These are phyloP conservation scores for Caenorhabditis japonica DNA, from an alignment of 2,888 invertebrate species.

Conservation along the genomic window DNA sequence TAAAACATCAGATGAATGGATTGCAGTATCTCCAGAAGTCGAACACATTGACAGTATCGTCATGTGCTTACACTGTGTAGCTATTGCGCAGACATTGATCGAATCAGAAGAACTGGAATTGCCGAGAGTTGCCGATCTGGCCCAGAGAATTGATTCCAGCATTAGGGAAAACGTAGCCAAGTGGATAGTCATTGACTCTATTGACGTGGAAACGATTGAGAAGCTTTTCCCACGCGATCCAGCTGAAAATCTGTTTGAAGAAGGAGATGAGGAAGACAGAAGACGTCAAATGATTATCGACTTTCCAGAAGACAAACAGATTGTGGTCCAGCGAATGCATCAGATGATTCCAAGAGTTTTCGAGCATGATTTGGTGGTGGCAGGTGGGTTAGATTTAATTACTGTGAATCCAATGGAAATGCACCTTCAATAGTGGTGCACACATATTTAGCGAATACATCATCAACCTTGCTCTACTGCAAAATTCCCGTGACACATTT, in stretches of 20 bases:
- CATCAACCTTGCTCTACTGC: too few relatives aligned
- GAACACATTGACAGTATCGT: slow-evolving; percentile 51
- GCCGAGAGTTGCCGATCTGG: slow-evolving; percentile 26
- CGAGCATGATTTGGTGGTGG: slow-evolving; percentile 48
- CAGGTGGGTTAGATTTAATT: slow-evolving; percentile 37
- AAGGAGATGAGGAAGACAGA: slow-evolving; percentile 35
- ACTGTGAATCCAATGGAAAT: too few relatives aligned
- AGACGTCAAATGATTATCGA: slow-evolving; percentile 36
- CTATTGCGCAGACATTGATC: slow-evolving; percentile 10
- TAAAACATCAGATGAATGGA: slow-evolving; percentile 36
- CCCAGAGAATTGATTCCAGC: slow-evolving; percentile 41
- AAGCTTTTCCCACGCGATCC: slow-evolving; percentile 43
- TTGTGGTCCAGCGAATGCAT: slow-evolving; percentile 17
- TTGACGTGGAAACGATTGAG: slow-evolving; percentile 15
- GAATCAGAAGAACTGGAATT: slow-evolving; percentile 3
- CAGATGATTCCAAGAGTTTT: slow-evolving; percentile 47
- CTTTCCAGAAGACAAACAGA: slow-evolving; percentile 28
- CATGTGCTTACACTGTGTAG: slow-evolving; percentile 42
- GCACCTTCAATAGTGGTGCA: too few relatives aligned
- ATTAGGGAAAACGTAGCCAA: slow-evolving; percentile 45
- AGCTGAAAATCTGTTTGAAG: slow-evolving; percentile 27
- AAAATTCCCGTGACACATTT: too few relatives aligned
- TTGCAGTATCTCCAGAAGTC: slow-evolving; percentile 39
- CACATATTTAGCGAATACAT: too few relatives aligned
- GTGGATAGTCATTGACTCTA: slow-evolving; percentile 33